phyloP scores from a whole-genome alignment of 2,113 vertebrate species.

The Aphyosemion australe region DNA sequence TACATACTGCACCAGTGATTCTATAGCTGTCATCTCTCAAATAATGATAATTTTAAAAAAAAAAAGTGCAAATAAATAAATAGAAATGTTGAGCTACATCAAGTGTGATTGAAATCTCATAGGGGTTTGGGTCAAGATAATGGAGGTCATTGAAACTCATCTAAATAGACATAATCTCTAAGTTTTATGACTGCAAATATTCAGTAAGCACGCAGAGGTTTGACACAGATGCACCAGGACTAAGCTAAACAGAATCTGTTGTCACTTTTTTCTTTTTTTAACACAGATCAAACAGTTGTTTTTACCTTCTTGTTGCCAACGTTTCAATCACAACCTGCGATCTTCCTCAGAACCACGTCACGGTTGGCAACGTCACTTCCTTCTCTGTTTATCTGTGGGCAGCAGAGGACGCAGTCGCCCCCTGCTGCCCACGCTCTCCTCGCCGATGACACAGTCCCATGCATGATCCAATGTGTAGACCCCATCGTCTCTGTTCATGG shows the following conservation, averaged over 20 bases:
- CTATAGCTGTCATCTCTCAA: slow-evolving; percentile 15
- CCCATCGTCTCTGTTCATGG: too few species aligned
- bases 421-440: too few species aligned
- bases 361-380: too few species aligned
- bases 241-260: background rate
- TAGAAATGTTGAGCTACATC: slow-evolving; percentile 5
- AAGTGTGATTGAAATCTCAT: background rate
- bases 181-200: background rate
- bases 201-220: background rate
- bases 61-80: slow-evolving; percentile 9
- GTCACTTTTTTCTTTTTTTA: background rate
- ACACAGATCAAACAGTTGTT: too few species aligned
- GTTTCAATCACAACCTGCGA: too few species aligned
- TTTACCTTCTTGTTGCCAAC: too few species aligned
- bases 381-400: too few species aligned
- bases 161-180: background rate
- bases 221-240: too few species aligned
- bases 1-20: slow-evolving; percentile 26
- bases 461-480: too few species aligned
- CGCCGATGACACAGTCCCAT: too few species aligned
- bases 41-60: background rate
- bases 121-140: background rate
- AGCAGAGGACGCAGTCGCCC: too few species aligned
- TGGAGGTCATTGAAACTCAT: background rate
- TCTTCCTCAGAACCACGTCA: too few species aligned